These are phyloP conservation scores for Phymatocera aterrima DNA, from an alignment of 2,888 invertebrate species.

Conservation along the genomic window DNA sequence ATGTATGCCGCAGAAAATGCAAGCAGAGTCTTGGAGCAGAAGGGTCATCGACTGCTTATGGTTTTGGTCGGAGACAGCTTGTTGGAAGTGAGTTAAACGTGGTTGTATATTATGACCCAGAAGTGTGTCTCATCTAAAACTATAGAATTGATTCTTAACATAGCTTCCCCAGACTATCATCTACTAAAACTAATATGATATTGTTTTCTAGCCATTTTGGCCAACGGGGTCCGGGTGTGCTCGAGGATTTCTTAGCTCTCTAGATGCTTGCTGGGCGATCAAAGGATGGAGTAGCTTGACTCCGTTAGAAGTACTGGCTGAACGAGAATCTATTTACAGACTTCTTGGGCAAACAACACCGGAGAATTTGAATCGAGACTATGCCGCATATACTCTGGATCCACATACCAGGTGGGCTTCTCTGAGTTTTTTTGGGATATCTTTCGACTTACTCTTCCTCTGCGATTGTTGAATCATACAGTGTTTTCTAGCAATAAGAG, in stretches of 20 bases:
- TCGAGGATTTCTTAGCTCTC: conserved; percentile 94
- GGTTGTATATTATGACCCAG: neutral
- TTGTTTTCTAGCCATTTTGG: conserved; percentile 89
- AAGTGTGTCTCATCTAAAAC: too few species aligned
- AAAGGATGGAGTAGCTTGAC: conserved; percentile 86
- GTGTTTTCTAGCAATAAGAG: conserved; percentile 8
- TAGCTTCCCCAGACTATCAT: too few species aligned
- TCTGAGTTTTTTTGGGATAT: neutral
- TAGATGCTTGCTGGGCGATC: conserved; percentile 98
- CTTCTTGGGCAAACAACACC: conserved; percentile 94
- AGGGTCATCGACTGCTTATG: conserved; percentile 89
- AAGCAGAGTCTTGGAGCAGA: conserved; percentile 85
- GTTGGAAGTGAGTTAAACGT: conserved; percentile 81
- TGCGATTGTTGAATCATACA: too few species aligned
- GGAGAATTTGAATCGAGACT: conserved; percentile 94
- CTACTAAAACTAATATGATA: neutral
- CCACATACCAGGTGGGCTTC: conserved; percentile 83
- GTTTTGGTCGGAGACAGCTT: conserved; percentile 97
- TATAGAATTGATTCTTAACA: too few species aligned
- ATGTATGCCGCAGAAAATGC: conserved; percentile 99
- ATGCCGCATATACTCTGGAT: conserved; percentile 90
- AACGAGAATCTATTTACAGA: conserved; percentile 95
- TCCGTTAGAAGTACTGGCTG: conserved; percentile 91
- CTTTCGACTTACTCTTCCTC: too few species aligned
- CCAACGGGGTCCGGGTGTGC: conserved; percentile 99